A percentile compares a stretch with the other conserved stretches of the same genome.
Conservation (phyloP, 2,113 vertebrate genomes). For the Galbula dea region DNA sequence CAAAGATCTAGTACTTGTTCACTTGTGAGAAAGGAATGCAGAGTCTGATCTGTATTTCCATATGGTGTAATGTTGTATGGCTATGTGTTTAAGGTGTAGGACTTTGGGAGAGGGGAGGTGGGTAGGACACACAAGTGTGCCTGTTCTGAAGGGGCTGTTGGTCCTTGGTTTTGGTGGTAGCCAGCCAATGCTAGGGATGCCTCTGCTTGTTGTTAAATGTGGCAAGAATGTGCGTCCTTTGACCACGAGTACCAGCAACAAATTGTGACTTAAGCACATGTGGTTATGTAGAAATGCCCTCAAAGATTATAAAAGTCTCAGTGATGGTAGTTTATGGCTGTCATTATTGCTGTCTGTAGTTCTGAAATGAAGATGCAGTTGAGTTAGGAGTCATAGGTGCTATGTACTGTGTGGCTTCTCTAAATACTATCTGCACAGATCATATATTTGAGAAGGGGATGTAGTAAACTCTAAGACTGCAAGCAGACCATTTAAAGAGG, state of each 20-base stretch:
- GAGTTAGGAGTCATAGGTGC: not conserved
- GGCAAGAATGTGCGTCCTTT: not conserved
- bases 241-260: not conserved
- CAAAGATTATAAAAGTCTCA: not conserved
- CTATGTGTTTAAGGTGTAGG: accelerated
- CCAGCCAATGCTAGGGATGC: not conserved
- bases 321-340: not conserved
- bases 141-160: not conserved
- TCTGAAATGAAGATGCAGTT: not conserved
- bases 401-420: not conserved
- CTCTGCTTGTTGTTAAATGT: accelerated
- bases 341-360: not conserved
- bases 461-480: not conserved
- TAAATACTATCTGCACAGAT: not conserved
- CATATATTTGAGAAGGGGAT: not conserved
- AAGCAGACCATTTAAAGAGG: not conserved
- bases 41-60: accelerated
- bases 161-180: not conserved
- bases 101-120: not conserved
- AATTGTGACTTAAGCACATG: not conserved
- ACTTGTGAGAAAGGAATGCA: not conserved
- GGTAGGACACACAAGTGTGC: not conserved
- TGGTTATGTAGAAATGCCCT: not conserved
- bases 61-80: not conserved
- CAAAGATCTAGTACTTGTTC: not conserved